Conservation (phyloP, 2,797 vertebrate genomes). For the Cyprinodon diabolis region DNA sequence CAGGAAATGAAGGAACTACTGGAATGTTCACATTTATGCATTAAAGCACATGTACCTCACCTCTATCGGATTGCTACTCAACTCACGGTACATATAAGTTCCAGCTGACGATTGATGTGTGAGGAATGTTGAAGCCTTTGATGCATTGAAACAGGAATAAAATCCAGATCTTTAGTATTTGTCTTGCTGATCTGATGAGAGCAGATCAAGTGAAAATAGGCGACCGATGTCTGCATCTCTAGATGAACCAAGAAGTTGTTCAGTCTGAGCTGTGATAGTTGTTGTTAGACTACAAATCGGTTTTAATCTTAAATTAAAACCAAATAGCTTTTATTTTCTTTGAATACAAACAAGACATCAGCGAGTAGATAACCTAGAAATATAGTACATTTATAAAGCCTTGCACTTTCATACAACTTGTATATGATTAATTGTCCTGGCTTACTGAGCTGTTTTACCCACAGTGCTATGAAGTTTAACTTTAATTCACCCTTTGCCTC, state of each 20-base stretch:
- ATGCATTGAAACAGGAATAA: neutral
- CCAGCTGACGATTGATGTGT: neutral
- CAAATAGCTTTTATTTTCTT: constrained; percentile 71
- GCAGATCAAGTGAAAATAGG: neutral
- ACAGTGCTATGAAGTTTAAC: neutral
- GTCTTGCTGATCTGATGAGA: neutral
- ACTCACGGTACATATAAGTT: neutral
- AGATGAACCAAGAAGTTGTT: constrained; percentile 25
- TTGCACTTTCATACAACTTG: constrained; percentile 22
- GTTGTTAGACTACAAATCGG: constrained; percentile 50
- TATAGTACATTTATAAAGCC: constrained; percentile 31
- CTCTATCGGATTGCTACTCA: neutral
- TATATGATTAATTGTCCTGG: constrained; percentile 5
- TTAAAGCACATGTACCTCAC: neutral
- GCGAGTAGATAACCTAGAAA: constrained; percentile 59
- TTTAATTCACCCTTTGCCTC: constrained; percentile 36
- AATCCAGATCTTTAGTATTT: neutral
- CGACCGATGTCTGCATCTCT: no score
- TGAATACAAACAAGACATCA: constrained; percentile 70
- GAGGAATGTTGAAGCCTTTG: neutral
- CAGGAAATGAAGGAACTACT: neutral
- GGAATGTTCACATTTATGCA: neutral
- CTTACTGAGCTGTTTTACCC: constrained; percentile 14
- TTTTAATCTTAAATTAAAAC: constrained; percentile 61
- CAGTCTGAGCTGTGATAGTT: constrained; percentile 53